phyloP scores from a whole-genome alignment of 1,140 invertebrate genomes.

The Meloidogyne chitwoodi region DNA sequence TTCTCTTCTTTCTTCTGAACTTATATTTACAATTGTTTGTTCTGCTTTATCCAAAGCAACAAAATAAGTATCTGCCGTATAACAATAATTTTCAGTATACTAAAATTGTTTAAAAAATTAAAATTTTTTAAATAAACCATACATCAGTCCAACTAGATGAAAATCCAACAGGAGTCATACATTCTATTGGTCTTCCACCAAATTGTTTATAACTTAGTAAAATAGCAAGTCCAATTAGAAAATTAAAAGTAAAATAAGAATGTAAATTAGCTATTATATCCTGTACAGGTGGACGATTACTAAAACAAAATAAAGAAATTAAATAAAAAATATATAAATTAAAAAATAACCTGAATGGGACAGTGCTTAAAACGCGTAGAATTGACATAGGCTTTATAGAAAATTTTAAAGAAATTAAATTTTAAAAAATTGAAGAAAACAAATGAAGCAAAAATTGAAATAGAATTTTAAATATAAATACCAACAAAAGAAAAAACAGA shows the following conservation, averaged over 20 bases:
- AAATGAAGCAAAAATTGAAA: too few relatives aligned
- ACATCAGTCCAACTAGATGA: constrained; percentile 30
- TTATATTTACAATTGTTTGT: constrained; percentile 19
- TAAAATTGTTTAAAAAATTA: too few relatives aligned
- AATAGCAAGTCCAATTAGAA: constrained; percentile 51
- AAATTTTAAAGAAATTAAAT: too few relatives aligned
- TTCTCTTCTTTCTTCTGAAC: constrained; percentile 22
- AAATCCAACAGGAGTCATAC: constrained; percentile 40
- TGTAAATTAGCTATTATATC: constrained; percentile 55
- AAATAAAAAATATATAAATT: constrained; percentile 50
- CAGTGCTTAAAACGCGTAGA: neutral
- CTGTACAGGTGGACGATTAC: constrained; percentile 45
- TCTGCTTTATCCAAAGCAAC: constrained; percentile 41
- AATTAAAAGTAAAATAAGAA: constrained; percentile 49
- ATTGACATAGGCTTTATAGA: too few relatives aligned
- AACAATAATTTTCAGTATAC: constrained; percentile 58
- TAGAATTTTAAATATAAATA: too few relatives aligned
- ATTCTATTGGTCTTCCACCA: constrained; percentile 56
- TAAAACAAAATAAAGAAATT: too few relatives aligned
- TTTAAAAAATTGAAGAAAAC: too few relatives aligned
- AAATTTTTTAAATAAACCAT: neutral
- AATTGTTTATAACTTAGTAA: constrained; percentile 58
- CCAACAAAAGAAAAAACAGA: too few relatives aligned
- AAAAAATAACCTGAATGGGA: constrained; percentile 27
- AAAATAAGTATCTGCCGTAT: constrained; percentile 53